Conservation (phyloP, 2,113 vertebrate genomes). For the Carassius auratus region DNA sequence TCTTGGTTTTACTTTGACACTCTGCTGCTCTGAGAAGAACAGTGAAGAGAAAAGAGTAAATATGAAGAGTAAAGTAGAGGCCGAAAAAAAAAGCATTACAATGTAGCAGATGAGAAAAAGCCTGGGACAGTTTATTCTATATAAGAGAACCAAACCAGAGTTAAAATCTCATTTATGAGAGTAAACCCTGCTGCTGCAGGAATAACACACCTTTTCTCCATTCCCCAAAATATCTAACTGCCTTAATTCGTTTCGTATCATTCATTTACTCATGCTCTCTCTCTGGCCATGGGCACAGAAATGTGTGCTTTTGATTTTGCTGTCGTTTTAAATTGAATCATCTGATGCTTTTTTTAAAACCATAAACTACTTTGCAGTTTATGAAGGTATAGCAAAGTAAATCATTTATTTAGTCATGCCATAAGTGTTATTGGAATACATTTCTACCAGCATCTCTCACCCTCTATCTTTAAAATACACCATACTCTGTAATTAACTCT, state of each 20-base stretch:
- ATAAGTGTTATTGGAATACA: background rate
- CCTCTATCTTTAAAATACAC: slow-evolving; percentile 12
- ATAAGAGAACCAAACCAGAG: background rate
- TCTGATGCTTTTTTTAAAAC: background rate
- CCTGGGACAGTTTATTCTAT: background rate
- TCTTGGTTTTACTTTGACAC: background rate
- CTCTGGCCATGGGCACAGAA: background rate
- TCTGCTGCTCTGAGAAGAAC: background rate
- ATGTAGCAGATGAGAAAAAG: background rate
- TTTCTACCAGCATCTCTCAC: background rate
- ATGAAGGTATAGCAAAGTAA: background rate
- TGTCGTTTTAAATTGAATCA: background rate
- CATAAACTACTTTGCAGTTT: slow-evolving; percentile 6
- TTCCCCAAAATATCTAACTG: background rate
- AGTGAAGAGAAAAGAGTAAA: background rate
- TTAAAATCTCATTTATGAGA: background rate
- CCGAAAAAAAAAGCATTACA: background rate
- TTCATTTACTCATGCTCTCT: background rate
- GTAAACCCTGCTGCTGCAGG: background rate
- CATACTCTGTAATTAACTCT: slow-evolving; percentile 22
- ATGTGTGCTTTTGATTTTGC: background rate
- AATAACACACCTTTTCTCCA: background rate
- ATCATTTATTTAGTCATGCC: background rate
- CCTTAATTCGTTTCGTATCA: background rate
- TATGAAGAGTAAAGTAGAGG: background rate